phyloP scores from a whole-genome alignment of 2,113 vertebrate species.

The Caranx ignobilis region DNA sequence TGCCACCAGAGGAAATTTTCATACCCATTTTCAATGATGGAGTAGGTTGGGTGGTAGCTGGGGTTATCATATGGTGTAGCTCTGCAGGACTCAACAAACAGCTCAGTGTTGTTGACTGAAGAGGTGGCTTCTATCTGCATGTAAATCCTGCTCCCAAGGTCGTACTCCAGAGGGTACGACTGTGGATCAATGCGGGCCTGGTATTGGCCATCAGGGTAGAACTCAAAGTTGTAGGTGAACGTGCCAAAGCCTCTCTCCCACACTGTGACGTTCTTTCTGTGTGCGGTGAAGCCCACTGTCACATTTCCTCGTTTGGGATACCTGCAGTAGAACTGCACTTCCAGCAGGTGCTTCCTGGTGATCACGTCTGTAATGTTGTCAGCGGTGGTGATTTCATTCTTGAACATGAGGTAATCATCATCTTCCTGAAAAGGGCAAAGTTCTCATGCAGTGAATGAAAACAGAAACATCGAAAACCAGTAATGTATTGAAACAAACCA shows the following conservation, averaged over 20 bases:
- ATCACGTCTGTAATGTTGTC: slow-evolving; percentile 48
- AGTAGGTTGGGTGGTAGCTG: slow-evolving; percentile 65
- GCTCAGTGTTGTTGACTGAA: slow-evolving; percentile 69
- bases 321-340: slow-evolving; percentile 78
- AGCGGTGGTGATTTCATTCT: slow-evolving; percentile 75
- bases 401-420: slow-evolving; percentile 71
- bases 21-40: slow-evolving; percentile 82
- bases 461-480: neutral
- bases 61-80: slow-evolving; percentile 80
- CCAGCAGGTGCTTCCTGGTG: slow-evolving; percentile 75
- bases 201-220: slow-evolving; percentile 67
- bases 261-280: slow-evolving; percentile 63
- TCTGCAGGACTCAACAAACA: slow-evolving; percentile 83
- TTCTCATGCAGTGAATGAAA: neutral
- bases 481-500: neutral
- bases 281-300: slow-evolving; percentile 58
- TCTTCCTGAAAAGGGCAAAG: slow-evolving; percentile 70
- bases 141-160: slow-evolving; percentile 65
- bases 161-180: slow-evolving; percentile 72
- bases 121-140: slow-evolving; percentile 75
- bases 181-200: slow-evolving; percentile 17
- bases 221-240: slow-evolving; percentile 82
- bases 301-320: slow-evolving; percentile 77
- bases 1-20: neutral
- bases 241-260: slow-evolving; percentile 78